Conservation (phyloP, 2,113 vertebrate genomes). For the Asarcornis scutulata region DNA sequence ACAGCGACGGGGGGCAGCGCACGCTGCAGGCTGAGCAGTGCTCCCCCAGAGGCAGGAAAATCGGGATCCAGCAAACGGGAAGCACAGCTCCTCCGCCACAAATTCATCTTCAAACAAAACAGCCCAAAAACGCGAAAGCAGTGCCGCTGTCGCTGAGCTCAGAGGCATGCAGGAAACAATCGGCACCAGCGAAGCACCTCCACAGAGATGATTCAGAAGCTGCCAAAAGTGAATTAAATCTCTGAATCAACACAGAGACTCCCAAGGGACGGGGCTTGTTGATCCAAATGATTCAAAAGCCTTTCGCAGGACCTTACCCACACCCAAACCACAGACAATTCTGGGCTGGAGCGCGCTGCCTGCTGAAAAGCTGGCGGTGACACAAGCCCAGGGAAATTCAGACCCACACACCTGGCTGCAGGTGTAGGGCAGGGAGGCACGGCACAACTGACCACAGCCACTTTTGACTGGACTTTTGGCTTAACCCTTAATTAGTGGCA, state of each 20-base stretch:
- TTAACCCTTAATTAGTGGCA: background rate
- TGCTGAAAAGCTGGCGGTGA: background rate
- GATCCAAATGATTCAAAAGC: background rate
- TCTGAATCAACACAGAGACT: background rate
- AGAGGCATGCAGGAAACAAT: background rate
- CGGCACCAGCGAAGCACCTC: background rate
- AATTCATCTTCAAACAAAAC: background rate
- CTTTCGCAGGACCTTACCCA: background rate
- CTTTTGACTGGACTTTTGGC: accelerated
- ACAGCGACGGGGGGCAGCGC: background rate
- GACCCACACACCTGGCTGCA: background rate
- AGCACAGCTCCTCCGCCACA: background rate
- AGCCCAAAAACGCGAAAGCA: background rate
- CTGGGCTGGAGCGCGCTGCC: background rate
- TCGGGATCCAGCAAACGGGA: background rate
- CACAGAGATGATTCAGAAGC: background rate
- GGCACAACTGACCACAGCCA: background rate
- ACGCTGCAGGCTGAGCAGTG: accelerated
- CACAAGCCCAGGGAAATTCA: background rate
- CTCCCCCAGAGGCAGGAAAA: background rate
- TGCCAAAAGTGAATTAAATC: background rate
- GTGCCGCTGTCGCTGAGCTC: background rate
- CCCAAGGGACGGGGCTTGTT: background rate
- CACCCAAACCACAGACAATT: background rate
- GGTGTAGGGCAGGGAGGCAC: background rate